Base-by-base conservation (phyloP, 2,888 invertebrate species). In the Phytoseiulus persimilis region DNA sequence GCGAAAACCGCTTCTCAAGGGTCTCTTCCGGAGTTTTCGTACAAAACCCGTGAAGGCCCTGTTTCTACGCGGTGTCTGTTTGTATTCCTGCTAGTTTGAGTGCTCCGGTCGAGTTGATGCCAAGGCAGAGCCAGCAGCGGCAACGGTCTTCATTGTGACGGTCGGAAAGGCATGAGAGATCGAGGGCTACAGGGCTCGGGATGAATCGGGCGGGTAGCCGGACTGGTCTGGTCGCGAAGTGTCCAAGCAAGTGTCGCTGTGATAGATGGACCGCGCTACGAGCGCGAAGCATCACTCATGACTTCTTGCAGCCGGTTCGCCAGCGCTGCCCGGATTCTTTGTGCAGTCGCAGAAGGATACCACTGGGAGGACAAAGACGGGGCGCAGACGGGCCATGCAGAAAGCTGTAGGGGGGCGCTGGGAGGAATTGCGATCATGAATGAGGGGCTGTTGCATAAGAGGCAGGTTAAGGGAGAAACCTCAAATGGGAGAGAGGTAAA, bases 221-320 rank as follows among this genome's bases (percentile, higher is more conserved):
- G 65, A 65, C 65, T 65, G 65, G 65, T 65, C 65, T 65, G 65
- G 65, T 65, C 65, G 65, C 65, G 65, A 65, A 65, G 65, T 65
- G 65, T 65, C 65, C 65, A 65, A 65, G 65, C 65, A 65, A 65
- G 65, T 65, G 65, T 65, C 65, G 65, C 65, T 65, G 65, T 65
- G 65, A 65, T 65, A 65, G 65, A 65, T 65, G 65, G 65, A 65
- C 65, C 65, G 65, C 65, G 65, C 65, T 23, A 65, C 65, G 65
- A 65, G 65, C 65, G 65, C 65, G 1, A 28, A 65, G 65, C 65
- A 65, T 65, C 65, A 65, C 65, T 65, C 65, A 65, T 65, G 65
- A 65, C 65, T 65, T 65, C 65, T 65, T 65, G 28, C 65, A 65
- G 65, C 65, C 65, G 65, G 65, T 65, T 23, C 23, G 65, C 65